Conservation (phyloP, 2,888 invertebrate species). For the Drosophila nigricruria region DNA sequence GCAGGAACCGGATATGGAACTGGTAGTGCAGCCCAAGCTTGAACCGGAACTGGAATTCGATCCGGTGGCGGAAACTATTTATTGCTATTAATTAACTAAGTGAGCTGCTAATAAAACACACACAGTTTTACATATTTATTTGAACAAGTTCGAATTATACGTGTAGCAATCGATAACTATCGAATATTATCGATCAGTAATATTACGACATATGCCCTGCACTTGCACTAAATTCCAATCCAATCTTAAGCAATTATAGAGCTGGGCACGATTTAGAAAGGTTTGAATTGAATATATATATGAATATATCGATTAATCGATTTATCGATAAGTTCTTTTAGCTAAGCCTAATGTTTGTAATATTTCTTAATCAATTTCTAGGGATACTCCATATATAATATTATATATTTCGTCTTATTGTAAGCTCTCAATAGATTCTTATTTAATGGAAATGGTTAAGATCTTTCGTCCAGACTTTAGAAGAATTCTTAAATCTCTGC, state of each 20-base stretch:
- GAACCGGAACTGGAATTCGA: not conserved
- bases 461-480: not conserved
- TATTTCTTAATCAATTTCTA: not conserved
- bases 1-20: not conserved
- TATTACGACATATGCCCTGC: constrained; percentile 17
- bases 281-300: not conserved
- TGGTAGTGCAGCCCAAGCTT: not conserved
- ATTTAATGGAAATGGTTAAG: not conserved
- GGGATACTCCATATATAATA: not conserved
- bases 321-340: not conserved
- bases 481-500: not conserved
- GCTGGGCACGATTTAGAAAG: not conserved
- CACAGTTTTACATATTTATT: constrained; percentile 42
- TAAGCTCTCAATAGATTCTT: not conserved
- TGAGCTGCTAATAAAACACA: constrained; percentile 29
- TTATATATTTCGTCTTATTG: not conserved
- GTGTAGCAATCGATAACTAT: constrained; percentile 28
- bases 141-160: constrained; percentile 27
- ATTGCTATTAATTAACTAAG: constrained; percentile 60
- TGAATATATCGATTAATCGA: not conserved
- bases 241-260: not conserved
- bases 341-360: not conserved
- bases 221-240: not conserved
- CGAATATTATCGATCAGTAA: constrained; percentile 21
- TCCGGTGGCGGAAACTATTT: constrained; percentile 42